These are phyloP conservation scores for Drosophila kanapiae DNA, from an alignment of 1,140 invertebrate genomes.

Conservation along the genomic window DNA sequence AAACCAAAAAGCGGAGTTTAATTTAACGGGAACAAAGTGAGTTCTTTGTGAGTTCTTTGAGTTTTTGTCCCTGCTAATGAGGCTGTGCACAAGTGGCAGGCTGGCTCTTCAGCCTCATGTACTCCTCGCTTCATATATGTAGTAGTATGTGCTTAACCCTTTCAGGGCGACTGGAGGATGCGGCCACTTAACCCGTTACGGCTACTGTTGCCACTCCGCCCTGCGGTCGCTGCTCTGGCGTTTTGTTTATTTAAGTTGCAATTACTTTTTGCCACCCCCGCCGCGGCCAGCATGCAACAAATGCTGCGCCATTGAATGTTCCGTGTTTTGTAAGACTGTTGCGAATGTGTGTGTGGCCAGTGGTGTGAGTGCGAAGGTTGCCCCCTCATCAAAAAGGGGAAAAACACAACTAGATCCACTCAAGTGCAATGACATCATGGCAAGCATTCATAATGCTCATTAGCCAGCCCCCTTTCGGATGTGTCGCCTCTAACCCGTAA, in stretches of 20 bases:
- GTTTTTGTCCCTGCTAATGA: conserved; percentile 62
- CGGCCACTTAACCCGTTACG: conserved; percentile 62
- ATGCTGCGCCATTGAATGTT: conserved; percentile 49
- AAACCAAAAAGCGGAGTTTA: conserved; percentile 26
- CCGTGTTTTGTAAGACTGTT: conserved; percentile 32
- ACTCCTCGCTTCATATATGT: background rate
- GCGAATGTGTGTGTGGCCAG: conserved; percentile 4
- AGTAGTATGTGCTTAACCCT: conserved; percentile 33
- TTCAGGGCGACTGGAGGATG: conserved; percentile 52
- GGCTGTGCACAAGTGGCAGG: conserved; percentile 71
- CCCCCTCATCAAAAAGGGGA: conserved; percentile 6
- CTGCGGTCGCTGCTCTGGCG: conserved; percentile 49
- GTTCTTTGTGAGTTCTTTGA: conserved; percentile 40
- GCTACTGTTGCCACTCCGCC: conserved; percentile 56
- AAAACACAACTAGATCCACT: conserved; percentile 51
- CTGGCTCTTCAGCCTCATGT: conserved; percentile 52
- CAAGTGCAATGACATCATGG: conserved; percentile 67
- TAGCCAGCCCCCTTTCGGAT: conserved; percentile 34
- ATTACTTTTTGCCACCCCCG: conserved; percentile 69
- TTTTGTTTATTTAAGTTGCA: conserved; percentile 77
- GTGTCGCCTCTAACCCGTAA: background rate
- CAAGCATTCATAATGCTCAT: conserved; percentile 71
- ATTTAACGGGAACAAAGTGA: conserved; percentile 48
- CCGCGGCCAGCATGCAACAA: conserved; percentile 37
- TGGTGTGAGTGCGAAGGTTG: conserved; percentile 31